Evolutionary conservation across 2,888 invertebrate genomes (phyloP), one percentile per base, ranked within the genome.

Genomic region (Actias luna): DNA sequence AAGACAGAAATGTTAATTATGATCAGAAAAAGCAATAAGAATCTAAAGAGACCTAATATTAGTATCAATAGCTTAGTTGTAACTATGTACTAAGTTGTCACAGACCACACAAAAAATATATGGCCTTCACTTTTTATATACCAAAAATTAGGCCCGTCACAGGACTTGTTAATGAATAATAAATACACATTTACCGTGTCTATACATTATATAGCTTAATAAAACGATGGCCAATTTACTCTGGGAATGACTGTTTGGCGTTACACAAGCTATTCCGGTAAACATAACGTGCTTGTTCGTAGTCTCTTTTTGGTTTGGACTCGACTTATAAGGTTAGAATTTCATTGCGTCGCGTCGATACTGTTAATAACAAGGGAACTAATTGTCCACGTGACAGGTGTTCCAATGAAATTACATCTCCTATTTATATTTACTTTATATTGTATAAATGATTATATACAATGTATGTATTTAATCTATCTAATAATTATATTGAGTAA

Each of bases 221-320:
- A 42, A 18, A 42, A 42, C 59, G 55, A 22, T 25, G 55, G 55
- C 31, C 39, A 63, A 63, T 63, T n/a, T 63, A 63, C 18, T 57
- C 39, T 31, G 25, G 31, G 31, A 7, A 7, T n/a, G 42, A 10
- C 16, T 42, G 58, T 22, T 52, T 27, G 27, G 29, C 29, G 29
- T 14, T 22, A 18, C 16, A 46, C 29, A 50, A 36, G 31, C 36
- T 39, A 59, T 59, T 55, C 52, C 39, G 36, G n/a, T 5, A n/a
- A 10, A 29, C 64, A 63, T 66, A 67, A 69, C 69, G 69, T 66
- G 66, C 46, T 66, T 63, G 65, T 67, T 67, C 67, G 67, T 67
- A 67, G 68, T 57, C 58, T 46, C 66, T 73, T 73, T 71, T 73
- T 73, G 69, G 70, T 70, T 64, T 65, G 65, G 68, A 69, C 67